Evolutionary conservation across 2,797 vertebrate species (phyloP).

Genomic region (Hyperoplus lanceolatus): DNA sequence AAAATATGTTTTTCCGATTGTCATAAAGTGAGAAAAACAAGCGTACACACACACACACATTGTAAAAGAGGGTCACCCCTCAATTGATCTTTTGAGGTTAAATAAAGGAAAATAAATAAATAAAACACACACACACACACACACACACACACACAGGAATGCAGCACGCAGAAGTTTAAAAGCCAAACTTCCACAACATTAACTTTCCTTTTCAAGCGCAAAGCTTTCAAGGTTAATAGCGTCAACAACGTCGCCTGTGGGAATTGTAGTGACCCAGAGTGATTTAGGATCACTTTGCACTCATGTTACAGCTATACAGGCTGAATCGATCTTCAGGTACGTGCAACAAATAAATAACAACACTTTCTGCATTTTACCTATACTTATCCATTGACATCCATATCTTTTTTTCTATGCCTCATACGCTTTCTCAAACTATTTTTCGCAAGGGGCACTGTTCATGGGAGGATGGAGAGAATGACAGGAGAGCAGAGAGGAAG

Average conservation of each 20-base stretch:
- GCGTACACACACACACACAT: slow-evolving; percentile 5
- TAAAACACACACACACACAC: slow-evolving; percentile 3
- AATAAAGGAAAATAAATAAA: too few relatives aligned
- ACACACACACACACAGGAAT: not conserved
- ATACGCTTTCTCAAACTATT: slow-evolving; percentile 32
- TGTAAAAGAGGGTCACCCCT: too few relatives aligned
- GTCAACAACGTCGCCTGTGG: slow-evolving; percentile 17
- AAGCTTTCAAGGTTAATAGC: slow-evolving; percentile 57
- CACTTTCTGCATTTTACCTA: slow-evolving; percentile 27
- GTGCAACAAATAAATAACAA: slow-evolving; percentile 49
- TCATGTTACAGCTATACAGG: slow-evolving; percentile 19
- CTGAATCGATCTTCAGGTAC: slow-evolving; percentile 59
- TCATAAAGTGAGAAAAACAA: slow-evolving; percentile 3
- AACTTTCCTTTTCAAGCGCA: slow-evolving; percentile 33
- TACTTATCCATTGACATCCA: slow-evolving; percentile 13
- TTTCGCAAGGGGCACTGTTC: not conserved
- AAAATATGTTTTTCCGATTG: not conserved
- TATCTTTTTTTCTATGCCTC: not conserved
- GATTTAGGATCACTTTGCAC: slow-evolving; percentile 52
- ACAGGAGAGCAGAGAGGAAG: slow-evolving; percentile 35
- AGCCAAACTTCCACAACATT: not conserved
- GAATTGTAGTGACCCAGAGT: slow-evolving; percentile 41
- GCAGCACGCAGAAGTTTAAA: slow-evolving; percentile 27
- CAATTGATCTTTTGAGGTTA: too few relatives aligned
- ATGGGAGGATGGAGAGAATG: slow-evolving; percentile 9